Evolutionary conservation across 2,113 vertebrate genomes (phyloP), one percentile per base, ranked within the genome.

Genomic region (Sus scrofa): DNA sequence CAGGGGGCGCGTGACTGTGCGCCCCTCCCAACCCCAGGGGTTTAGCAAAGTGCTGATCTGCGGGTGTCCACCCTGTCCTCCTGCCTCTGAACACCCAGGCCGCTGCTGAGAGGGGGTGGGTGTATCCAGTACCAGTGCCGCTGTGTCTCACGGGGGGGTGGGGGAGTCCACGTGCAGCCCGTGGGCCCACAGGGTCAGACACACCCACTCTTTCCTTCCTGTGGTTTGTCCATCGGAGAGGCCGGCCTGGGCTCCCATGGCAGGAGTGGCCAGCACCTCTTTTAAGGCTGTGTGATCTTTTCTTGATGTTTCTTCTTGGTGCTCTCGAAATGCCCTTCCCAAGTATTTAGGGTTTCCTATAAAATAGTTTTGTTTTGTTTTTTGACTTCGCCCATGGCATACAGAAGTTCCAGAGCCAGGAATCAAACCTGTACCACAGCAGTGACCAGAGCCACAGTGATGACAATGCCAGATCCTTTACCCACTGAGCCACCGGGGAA

Each of bases 61-160:
- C n/a, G 1, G 34, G 20, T 0, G 1, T 68, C 52, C 19, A 1
- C 22, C 56, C n/a, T 63, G 50, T 18, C 26, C 7, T 39, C 12
- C 0, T 22, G 22, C 6, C 5, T 30, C n/a, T 6, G 15, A 3
- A 20, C 4, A 0, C 32, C 19, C 63, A 37, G 26, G 54, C 22
- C 20, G 24, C 37, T 3, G 6, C 26, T 16, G 75, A 19, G 30
- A 8, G 20, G 19, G 20, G 60, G 44, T 54, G 52, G 22, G 22
- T 39, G 34, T 9, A 3, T 10, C 73, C 9, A 58, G 32, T 19
- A 27, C 11, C 34, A 13, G 27, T 0, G 6, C 11, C 22, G 37
- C n/a, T 6, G 0, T 60, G 44, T 37, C 58, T 18, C 27, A 3
- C 1, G 39, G 13, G 3, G 0, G 24, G 9, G 3, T 6, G 6